A percentile compares a stretch with the other conserved stretches of the same genome.
Evolutionary conservation across 2,888 invertebrate genomes (phyloP).

Genomic region (Scaptomyza caliginosa): DNA sequence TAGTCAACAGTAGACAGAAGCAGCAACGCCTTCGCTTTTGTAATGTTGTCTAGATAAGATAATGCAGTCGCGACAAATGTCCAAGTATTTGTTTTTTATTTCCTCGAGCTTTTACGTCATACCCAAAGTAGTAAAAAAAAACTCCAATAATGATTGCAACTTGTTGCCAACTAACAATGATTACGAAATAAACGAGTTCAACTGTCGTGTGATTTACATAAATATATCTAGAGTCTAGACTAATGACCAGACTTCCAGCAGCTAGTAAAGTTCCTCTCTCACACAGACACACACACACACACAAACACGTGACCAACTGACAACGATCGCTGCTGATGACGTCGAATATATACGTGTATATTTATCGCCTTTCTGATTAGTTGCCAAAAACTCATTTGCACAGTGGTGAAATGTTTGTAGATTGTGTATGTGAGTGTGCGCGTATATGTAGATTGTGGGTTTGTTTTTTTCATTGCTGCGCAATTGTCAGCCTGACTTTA

Average conservation of each 20-base stretch:
- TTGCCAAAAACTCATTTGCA: conserved; percentile 57
- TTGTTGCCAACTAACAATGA: conserved; percentile 53
- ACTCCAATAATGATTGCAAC: conserved; percentile 12
- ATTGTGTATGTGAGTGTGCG: conserved; percentile 10
- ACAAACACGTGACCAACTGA: conserved; percentile 46
- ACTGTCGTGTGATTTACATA: conserved; percentile 39
- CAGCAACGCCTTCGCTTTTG: conserved; percentile 13
- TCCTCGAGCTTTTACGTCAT: conserved; percentile 20
- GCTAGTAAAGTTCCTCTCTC: neutral
- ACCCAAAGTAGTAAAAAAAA: too few relatives aligned
- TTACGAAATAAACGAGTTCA: conserved; percentile 35
- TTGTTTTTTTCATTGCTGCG: conserved; percentile 46
- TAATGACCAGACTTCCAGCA: neutral
- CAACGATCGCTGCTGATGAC: conserved; percentile 43
- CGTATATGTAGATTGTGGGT: neutral
- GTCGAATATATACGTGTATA: conserved; percentile 54
- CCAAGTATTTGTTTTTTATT: neutral
- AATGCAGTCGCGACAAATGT: conserved; percentile 8
- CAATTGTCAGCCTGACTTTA: conserved; percentile 60
- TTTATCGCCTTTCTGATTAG: conserved; percentile 42
- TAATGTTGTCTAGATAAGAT: conserved; percentile 39
- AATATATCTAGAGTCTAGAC: conserved; percentile 10
- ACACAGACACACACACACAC: conserved; percentile 25
- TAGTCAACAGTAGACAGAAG: conserved; percentile 8
- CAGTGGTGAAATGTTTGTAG: conserved; percentile 61